Evolutionary conservation across 1,140 invertebrate species (phyloP), one percentile per base, ranked within the genome.

Genomic region (Bombus terrestris): DNA sequence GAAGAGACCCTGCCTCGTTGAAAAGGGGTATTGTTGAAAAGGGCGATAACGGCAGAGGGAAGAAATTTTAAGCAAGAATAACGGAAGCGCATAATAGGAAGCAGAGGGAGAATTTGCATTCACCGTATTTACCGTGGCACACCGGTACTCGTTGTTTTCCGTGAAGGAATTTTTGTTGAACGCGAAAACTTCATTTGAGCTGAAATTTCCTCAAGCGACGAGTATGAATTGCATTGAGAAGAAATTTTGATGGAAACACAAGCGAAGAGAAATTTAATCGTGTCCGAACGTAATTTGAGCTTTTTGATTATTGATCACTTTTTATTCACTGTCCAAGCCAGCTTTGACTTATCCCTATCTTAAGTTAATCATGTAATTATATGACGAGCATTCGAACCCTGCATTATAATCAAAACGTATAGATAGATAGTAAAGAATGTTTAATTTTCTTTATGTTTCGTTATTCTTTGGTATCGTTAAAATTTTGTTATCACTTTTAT

Each of bases 61-160:
- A 47, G 39, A 75, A 76, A 68, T 53, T 75, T 68, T 53, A 22
- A 66, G 32, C 35, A 15, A 25, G 72, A 75, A 75, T 64, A 82
- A 66, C 37, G 35, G 72, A 28, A 71, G 39, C 37, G 47, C 22
- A 62, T 41, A 72, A 74, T 74, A 74, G 57, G 18, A 53, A 35
- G 39, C 39, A 22, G 73, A 69, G 47, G 62, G 32, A 77, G 28
- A 69, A 77, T 83, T 83, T 83, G 43, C 81, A 77, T 77, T 39
- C 35, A 41, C 18, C 22, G 9, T 41, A 12, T 83, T 76, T 37
- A 37, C 5, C 28, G 28, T 41, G 25, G 22, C 22, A 28, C 10
- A 13, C 43, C 32, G 28, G 43, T 74, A 28, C 41, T n/a, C 43
- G 53, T 62, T n/a, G 57, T 77, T 37, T 83, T 57, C 62, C 66